phyloP scores from a whole-genome alignment of 2,797 vertebrate genomes.

The Sylvilagus floridanus region DNA sequence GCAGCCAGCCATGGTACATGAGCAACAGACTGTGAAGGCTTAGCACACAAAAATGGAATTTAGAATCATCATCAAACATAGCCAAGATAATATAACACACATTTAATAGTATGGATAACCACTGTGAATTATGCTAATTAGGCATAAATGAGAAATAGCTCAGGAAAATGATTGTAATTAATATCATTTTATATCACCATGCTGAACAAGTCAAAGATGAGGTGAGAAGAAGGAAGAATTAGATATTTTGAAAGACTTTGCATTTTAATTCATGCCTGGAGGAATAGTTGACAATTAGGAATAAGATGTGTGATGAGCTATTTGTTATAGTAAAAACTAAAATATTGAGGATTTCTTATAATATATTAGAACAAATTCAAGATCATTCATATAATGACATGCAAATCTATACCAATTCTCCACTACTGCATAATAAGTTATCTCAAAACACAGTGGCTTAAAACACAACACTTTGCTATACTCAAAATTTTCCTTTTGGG shows the following conservation, averaged over 20 bases:
- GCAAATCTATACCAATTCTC: not conserved
- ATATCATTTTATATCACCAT: constrained; percentile 33
- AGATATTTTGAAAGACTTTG: constrained; percentile 9
- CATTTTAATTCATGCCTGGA: constrained; percentile 52
- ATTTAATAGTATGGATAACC: not conserved
- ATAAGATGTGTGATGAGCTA: not conserved
- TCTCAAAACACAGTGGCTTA: not conserved
- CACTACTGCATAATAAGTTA: not conserved
- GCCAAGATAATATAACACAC: constrained; percentile 3
- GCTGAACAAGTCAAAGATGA: not conserved
- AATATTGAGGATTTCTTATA: not conserved
- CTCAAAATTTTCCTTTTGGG: not conserved
- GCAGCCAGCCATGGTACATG: not conserved
- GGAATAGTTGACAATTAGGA: not conserved
- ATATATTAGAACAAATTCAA: not conserved
- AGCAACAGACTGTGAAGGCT: constrained; percentile 20
- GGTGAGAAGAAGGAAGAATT: constrained; percentile 48
- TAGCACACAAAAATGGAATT: constrained; percentile 4
- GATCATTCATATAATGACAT: not conserved
- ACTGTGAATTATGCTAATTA: constrained; percentile 12
- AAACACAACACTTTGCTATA: not conserved
- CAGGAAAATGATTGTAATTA: constrained; percentile 46
- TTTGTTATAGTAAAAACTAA: constrained; percentile 9
- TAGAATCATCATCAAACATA: not conserved
- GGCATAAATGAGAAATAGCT: constrained; percentile 37